phyloP scores from a whole-genome alignment of 2,797 vertebrate genomes.

The Mastacembelus armatus region DNA sequence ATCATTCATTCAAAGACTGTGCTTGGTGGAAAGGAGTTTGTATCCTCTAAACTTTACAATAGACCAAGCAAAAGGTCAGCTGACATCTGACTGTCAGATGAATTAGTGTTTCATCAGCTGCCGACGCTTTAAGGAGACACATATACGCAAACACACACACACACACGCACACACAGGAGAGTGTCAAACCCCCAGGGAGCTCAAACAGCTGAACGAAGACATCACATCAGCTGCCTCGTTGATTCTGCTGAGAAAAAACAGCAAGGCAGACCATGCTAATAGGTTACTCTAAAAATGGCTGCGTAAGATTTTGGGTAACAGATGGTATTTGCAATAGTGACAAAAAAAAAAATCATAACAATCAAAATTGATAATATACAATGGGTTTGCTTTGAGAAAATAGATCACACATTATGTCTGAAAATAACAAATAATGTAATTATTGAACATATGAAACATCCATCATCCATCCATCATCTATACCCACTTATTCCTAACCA shows the following conservation, averaged over 20 bases:
- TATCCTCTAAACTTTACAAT: no score
- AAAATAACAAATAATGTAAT: not conserved
- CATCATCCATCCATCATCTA: no score
- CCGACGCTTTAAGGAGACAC: slow-evolving; percentile 39
- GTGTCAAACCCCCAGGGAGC: slow-evolving; percentile 52
- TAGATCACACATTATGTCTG: not conserved
- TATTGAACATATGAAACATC: no score
- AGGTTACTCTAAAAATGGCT: slow-evolving; percentile 9
- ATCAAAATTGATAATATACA: no score
- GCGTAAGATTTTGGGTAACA: not conserved
- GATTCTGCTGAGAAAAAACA: slow-evolving; percentile 55
- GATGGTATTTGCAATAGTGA: not conserved
- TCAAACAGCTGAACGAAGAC: slow-evolving; percentile 74
- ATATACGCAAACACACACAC: slow-evolving; percentile 15
- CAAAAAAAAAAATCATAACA: not conserved
- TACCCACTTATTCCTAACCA: no score
- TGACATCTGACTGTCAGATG: slow-evolving; percentile 70
- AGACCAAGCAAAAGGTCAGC: slow-evolving; percentile 67
- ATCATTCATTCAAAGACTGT: slow-evolving; percentile 10
- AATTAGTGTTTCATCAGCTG: slow-evolving; percentile 79
- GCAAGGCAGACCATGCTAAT: slow-evolving; percentile 16
- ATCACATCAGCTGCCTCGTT: slow-evolving; percentile 69
- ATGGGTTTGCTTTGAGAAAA: not conserved
- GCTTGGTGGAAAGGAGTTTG: slow-evolving; percentile 19
- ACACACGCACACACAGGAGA: slow-evolving; percentile 32